Base-by-base conservation (phyloP, 2,113 vertebrate genomes). In the Thalassarche chlororhynchos region DNA sequence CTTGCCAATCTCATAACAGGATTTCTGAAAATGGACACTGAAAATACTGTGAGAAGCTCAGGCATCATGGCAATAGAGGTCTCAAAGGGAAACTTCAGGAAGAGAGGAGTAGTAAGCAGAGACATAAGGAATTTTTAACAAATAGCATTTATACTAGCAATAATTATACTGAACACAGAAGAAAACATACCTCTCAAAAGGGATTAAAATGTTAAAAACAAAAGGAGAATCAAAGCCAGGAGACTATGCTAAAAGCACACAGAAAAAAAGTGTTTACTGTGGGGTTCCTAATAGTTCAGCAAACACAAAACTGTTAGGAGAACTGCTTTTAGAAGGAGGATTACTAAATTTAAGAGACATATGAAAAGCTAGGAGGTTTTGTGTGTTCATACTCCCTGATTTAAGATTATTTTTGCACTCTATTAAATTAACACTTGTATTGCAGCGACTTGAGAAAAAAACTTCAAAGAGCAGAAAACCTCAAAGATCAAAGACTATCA, bases 401-500 rank as follows among this genome's bases (percentile, higher is more conserved):
- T 82, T 82, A 52, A 87, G 44, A 85, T 74, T 80, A 95, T 80
- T 91, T 91, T 94, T 85, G 70, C 54, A 76, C 49, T 77, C 42
- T 69, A 93, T 83, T 85, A 89, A 91, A 93, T 95, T 96, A 95
- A 62, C 62, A 90, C 49, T 93, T 88, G 32, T 86, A 88, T 74
- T 90, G 34, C 46, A 80, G 6, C 5, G 25, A 51, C 52, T 87
- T 76, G 16, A 90, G 44, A 66, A 76, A 89, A 93, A 87, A 82
- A n/a, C 76, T 95, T 93, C 91, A 94, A 96, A 96, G 84, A 89
- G n/a, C 26, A 87, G 66, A 91, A 90, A 86, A 77, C 19, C 44
- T 85, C 28, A 20, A 80, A 93, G 74, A 96, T 94, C 89, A 96
- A 90, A 93, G 75, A 62, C 54, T 64, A 61, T 46, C 0, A 77